These are phyloP conservation scores for Dermochelys coriacea DNA, from an alignment of 2,797 vertebrate genomes.

Conservation along the genomic window DNA sequence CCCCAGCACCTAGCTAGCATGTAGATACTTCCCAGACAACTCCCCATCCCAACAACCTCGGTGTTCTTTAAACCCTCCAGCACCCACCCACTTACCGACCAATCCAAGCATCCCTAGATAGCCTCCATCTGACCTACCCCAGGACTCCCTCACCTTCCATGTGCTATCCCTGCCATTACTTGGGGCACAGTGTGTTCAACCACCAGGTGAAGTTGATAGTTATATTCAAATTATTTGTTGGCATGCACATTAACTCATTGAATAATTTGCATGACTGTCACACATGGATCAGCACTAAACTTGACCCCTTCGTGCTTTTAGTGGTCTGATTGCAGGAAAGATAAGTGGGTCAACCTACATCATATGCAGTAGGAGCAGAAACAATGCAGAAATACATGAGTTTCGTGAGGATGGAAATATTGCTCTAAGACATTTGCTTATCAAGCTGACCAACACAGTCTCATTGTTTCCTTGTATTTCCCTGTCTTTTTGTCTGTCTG, in stretches of 20 bases:
- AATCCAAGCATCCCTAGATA: no score
- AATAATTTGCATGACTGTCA: neutral
- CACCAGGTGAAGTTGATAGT: neutral
- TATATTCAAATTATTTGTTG: neutral
- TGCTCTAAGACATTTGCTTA: neutral
- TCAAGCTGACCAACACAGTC: neutral
- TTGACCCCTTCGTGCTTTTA: neutral
- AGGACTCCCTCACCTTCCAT: neutral
- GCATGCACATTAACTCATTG: neutral
- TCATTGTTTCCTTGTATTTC: neutral
- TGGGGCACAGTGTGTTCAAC: neutral
- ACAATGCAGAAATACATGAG: neutral
- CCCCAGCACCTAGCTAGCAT: neutral
- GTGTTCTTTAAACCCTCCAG: neutral
- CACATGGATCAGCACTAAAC: neutral
- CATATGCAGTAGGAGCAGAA: neutral
- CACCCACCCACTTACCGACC: neutral
- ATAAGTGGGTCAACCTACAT: neutral
- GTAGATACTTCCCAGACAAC: neutral
- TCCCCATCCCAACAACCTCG: neutral
- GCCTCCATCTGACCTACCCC: neutral
- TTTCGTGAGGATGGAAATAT: neutral
- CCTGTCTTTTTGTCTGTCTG: neutral
- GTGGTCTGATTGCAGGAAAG: neutral
- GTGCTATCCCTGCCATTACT: neutral